A percentile compares a stretch with the other conserved stretches of the same genome.
These are phyloP conservation scores for Rhinoraja longicauda DNA, from an alignment of 2,797 vertebrate genomes.

Conservation along the genomic window DNA sequence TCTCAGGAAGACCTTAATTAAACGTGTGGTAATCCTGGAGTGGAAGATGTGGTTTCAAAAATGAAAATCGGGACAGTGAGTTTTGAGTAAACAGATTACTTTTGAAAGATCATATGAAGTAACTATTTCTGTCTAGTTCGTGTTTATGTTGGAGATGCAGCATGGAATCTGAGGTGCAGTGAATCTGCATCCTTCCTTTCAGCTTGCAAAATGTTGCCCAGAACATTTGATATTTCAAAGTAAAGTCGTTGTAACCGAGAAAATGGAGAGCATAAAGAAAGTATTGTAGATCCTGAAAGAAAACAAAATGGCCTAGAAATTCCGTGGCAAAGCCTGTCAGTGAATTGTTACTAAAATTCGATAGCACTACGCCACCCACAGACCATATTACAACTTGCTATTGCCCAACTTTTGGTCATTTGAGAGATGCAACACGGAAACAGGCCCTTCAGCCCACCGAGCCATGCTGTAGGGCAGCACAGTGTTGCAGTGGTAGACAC, in stretches of 20 bases:
- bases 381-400: no score
- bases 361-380: no score
- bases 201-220: conserved; percentile 43
- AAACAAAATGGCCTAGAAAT: no score
- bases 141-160: no score
- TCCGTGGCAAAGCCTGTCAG: no score
- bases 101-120: background rate
- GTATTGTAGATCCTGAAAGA: background rate
- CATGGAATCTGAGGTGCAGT: no score
- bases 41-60: background rate
- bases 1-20: background rate
- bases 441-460: no score
- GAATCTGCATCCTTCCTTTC: background rate
- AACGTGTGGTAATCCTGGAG: background rate
- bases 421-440: no score
- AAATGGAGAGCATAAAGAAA: conserved; percentile 6
- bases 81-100: background rate
- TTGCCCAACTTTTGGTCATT: no score
- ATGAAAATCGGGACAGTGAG: background rate
- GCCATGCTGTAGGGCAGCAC: no score
- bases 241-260: conserved; percentile 48
- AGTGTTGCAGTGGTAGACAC: no score
- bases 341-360: no score
- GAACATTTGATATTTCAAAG: background rate
- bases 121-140: background rate